phyloP scores from a whole-genome alignment of 2,797 vertebrate genomes.

The Kryptopterus vitreolus region DNA sequence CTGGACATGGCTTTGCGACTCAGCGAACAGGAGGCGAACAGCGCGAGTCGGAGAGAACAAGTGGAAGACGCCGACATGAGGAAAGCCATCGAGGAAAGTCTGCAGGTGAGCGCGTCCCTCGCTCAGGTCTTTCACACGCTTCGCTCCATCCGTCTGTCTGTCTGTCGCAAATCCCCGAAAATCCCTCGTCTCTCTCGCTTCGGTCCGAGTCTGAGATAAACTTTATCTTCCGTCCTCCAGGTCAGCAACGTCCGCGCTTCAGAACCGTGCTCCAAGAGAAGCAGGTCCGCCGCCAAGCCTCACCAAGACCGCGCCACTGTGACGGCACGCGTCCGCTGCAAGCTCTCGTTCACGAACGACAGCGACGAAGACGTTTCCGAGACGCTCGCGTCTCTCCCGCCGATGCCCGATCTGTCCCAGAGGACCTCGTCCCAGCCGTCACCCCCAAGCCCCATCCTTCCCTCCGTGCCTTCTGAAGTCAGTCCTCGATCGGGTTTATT shows the following conservation, averaged over 20 bases:
- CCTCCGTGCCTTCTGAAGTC: conserved; percentile 49
- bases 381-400: conserved; percentile 48
- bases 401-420: conserved; percentile 64
- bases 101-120: conserved; percentile 73
- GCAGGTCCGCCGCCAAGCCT: conserved; percentile 31
- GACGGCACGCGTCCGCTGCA: conserved; percentile 49
- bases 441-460: conserved; percentile 21
- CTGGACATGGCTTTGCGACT: conserved; percentile 87
- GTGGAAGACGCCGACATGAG: conserved; percentile 85
- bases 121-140: no score
- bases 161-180: no score
- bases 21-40: conserved; percentile 86
- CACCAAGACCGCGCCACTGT: conserved; percentile 18
- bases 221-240: conserved; percentile 8
- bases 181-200: no score
- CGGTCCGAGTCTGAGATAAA: no score
- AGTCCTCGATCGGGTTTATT: conserved; percentile 25
- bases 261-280: conserved; percentile 12
- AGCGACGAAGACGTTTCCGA: conserved; percentile 38
- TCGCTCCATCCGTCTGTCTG: no score
- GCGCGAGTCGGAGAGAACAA: conserved; percentile 74
- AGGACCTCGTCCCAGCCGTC: conserved; percentile 53
- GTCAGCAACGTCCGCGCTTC: conserved; percentile 15
- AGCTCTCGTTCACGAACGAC: conserved; percentile 51
- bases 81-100: conserved; percentile 89